Evolutionary conservation across 2,888 invertebrate genomes (phyloP).

Genomic region (Apodemia duryi): DNA sequence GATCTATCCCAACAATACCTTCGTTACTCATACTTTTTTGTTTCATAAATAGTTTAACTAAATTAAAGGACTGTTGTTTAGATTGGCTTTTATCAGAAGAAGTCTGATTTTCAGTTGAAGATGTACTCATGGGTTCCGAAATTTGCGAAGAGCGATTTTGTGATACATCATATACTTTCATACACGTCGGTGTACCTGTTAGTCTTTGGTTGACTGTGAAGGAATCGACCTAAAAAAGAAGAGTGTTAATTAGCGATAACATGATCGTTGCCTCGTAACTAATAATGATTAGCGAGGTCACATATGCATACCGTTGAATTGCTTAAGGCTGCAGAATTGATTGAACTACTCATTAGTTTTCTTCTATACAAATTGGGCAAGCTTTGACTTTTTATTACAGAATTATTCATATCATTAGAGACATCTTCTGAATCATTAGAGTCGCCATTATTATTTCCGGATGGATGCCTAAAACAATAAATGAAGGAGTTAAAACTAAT

Average conservation of each 20-base stretch:
- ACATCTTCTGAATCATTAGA: conserved; percentile 74
- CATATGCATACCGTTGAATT: conserved; percentile 83
- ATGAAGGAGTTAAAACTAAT: conserved; percentile 10
- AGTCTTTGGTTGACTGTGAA: conserved; percentile 69
- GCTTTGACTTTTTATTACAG: conserved; percentile 86
- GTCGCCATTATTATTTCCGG: conserved; percentile 86
- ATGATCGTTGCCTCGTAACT: conserved; percentile 21
- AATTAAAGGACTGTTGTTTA: conserved; percentile 87
- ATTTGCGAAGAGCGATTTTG: conserved; percentile 65
- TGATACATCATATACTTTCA: conserved; percentile 74
- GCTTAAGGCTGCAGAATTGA: conserved; percentile 79
- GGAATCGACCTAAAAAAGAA: conserved; percentile 67
- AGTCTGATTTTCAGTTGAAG: conserved; percentile 72
- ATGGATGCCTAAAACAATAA: conserved; percentile 81
- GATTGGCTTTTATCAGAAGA: conserved; percentile 76
- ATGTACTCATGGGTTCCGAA: conserved; percentile 75
- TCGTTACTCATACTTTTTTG: conserved; percentile 91
- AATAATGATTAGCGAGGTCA: conserved; percentile 5
- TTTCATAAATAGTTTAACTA: conserved; percentile 93
- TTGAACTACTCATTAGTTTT: conserved; percentile 73
- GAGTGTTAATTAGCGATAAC: conserved; percentile 35
- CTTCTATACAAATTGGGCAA: conserved; percentile 85
- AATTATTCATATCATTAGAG: conserved; percentile 79
- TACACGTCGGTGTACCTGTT: conserved; percentile 61
- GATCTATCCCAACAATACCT: conserved; percentile 86